phyloP scores from a whole-genome alignment of 2,797 vertebrate species.

The Sebastolobus altivelis region DNA sequence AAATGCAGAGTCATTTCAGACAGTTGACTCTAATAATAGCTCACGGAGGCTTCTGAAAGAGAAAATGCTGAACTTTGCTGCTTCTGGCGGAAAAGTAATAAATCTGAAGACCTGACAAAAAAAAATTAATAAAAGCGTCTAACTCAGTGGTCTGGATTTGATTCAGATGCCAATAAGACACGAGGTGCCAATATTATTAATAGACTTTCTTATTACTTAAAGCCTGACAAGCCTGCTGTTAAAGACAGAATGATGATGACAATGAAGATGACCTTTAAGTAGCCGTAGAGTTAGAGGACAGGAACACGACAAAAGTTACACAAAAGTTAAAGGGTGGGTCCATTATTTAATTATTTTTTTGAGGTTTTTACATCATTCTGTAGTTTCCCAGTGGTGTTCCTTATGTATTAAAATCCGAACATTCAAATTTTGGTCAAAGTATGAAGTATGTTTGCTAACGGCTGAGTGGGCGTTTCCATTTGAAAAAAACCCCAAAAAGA shows the following conservation, averaged over 20 bases:
- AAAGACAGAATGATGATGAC: background rate
- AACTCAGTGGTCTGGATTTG: conserved; percentile 12
- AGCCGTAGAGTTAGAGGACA: background rate
- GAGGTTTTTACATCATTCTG: too few relatives aligned
- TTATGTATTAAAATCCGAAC: too few relatives aligned
- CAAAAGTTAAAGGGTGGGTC: background rate
- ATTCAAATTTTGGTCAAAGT: too few relatives aligned
- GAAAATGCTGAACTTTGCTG: conserved; percentile 41
- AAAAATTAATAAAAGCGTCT: background rate
- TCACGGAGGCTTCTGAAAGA: conserved; percentile 21
- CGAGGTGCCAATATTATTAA: conserved; percentile 32
- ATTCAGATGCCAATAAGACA: conserved; percentile 17
- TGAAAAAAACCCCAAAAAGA: background rate
- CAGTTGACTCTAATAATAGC: conserved; percentile 46
- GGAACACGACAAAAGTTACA: background rate
- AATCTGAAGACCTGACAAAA: conserved; percentile 14
- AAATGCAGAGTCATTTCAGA: conserved; percentile 68
- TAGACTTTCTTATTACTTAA: conserved; percentile 10
- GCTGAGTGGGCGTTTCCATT: too few relatives aligned
- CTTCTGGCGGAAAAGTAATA: conserved; percentile 37
- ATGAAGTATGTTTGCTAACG: too few relatives aligned
- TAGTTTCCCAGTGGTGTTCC: too few relatives aligned
- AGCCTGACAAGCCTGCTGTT: background rate
- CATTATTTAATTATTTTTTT: background rate
- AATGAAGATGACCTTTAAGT: conserved; percentile 8